A percentile compares a stretch with the other conserved stretches of the same genome.
Conservation (phyloP, 2,888 invertebrate genomes). For the Eupithecia subumbrata region DNA sequence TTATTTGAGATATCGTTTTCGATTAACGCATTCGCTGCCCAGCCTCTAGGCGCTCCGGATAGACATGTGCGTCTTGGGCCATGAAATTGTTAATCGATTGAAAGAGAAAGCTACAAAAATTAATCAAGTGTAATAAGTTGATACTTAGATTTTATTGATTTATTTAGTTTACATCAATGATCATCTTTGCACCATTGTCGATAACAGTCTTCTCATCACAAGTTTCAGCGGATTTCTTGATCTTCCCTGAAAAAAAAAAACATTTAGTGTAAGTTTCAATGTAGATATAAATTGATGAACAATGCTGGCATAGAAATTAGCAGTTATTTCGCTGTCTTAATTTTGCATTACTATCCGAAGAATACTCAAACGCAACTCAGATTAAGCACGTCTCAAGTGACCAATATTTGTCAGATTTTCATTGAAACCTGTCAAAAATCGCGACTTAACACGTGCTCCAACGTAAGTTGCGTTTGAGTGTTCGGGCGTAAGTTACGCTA, state of each 20-base stretch:
- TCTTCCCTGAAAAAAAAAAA: slow-evolving; percentile 54
- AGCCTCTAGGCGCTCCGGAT: too few species aligned
- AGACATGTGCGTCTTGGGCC: too few species aligned
- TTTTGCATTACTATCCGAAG: too few species aligned
- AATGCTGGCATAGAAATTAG: not conserved
- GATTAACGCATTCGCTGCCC: too few species aligned
- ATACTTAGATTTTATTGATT: not conserved
- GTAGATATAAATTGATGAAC: not conserved
- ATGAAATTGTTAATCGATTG: too few species aligned
- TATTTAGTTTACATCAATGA: slow-evolving; percentile 27
- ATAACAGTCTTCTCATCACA: slow-evolving; percentile 41
- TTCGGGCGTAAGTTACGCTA: too few species aligned
- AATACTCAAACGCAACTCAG: too few species aligned
- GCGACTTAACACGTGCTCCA: too few species aligned
- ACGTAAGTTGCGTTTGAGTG: too few species aligned
- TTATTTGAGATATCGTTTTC: not conserved
- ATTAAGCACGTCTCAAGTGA: too few species aligned
- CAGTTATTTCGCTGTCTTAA: not conserved
- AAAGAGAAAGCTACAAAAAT: not conserved
- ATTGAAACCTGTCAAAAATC: too few species aligned
- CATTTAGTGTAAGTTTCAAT: not conserved
- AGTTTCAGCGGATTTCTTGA: slow-evolving; percentile 46
- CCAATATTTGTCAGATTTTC: too few species aligned
- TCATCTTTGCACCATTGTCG: slow-evolving; percentile 45
- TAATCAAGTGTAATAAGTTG: not conserved